Evolutionary conservation across 2,888 invertebrate species (phyloP), one percentile per base, ranked within the genome.

Genomic region (Frankliniella fusca): DNA sequence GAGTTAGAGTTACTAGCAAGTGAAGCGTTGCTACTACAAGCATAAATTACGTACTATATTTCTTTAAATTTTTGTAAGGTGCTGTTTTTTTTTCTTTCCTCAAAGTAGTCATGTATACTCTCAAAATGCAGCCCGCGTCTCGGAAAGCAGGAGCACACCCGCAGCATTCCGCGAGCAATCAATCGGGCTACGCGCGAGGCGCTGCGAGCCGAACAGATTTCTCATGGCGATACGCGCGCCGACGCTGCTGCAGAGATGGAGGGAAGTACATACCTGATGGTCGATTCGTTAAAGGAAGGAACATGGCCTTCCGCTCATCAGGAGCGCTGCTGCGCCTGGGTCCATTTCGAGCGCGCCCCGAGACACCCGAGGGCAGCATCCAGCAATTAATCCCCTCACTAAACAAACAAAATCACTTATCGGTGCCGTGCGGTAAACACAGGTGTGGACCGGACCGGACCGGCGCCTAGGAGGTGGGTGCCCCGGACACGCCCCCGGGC

Each of bases 331-430:
- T 54, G 54, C 15, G 20, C 7, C 20, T 54, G 61, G 18, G 61
- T 61, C 38, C 38, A 38, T 38, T 38, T 38, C 3, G 18, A 12
- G 54, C 5, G 54, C 54, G 5, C 54, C 54, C 0, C 18, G 54
- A 54, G 54, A 54, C 54, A 18, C 11, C 54, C 18, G 54, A 9
- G 70, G 70, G 70, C n/a, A 10, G 70, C 12, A 27, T 27, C 27
- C 27, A 12, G 27, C 70, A 76, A 76, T 76, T 76, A 76, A 23
- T 76, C 27, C 27, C 70, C 70, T 76, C 70, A 76, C 70, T 76
- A 76, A 76, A 76, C 70, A 76, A 76, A 76, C 70, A 76, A 76
- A 76, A 76, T 76, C 70, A 76, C 70, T 76, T 76, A 76, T 76
- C 70, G 70, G 70, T 12, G 70, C 27, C 23, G 23, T 23, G 70